phyloP scores from a whole-genome alignment of 1,140 invertebrate species.

The Thaumetopoea pityocampa region DNA sequence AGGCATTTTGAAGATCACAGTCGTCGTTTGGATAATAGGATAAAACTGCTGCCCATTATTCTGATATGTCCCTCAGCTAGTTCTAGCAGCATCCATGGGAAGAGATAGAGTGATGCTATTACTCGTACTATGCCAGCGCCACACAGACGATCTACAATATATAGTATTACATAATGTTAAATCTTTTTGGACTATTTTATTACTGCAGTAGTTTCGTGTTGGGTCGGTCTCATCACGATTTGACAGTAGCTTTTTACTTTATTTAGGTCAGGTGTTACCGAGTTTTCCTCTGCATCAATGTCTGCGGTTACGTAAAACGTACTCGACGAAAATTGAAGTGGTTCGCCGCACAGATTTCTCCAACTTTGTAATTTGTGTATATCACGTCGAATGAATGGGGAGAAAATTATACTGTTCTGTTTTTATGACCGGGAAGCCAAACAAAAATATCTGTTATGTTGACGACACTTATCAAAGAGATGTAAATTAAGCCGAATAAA shows the following conservation, averaged over 20 bases:
- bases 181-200: too few species aligned
- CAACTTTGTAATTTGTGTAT: constrained; percentile 5
- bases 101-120: too few species aligned
- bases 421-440: not conserved
- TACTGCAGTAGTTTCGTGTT: not conserved
- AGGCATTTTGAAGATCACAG: too few species aligned
- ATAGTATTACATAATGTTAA: too few species aligned
- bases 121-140: too few species aligned
- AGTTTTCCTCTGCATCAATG: not conserved
- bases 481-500: too few species aligned
- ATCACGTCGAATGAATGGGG: constrained; percentile 2
- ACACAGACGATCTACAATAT: too few species aligned
- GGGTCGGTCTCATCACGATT: not conserved
- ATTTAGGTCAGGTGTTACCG: not conserved
- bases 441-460: not conserved
- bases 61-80: too few species aligned
- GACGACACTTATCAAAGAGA: constrained; percentile 9
- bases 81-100: too few species aligned
- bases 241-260: too few species aligned
- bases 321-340: not conserved
- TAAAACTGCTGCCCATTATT: too few species aligned
- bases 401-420: constrained; percentile 5
- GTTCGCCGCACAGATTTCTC: constrained; percentile 11
- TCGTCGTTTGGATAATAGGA: too few species aligned
- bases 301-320: constrained; percentile 25